phyloP scores from a whole-genome alignment of 2,888 invertebrate genomes.

The Eupithecia dodoneata region DNA sequence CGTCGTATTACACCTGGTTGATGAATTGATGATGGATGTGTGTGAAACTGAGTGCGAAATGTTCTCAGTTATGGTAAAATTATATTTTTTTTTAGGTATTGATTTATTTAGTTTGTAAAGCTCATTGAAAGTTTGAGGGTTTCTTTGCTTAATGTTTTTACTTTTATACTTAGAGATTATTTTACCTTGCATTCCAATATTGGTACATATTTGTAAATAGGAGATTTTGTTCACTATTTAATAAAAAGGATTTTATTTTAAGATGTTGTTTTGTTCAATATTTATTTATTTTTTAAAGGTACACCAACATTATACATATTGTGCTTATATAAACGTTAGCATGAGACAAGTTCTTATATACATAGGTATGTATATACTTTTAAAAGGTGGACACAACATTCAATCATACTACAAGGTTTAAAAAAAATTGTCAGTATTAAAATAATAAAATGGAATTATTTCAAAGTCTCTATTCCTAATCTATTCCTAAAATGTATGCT shows the following conservation, averaged over 20 bases:
- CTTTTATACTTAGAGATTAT: slow-evolving; percentile 8
- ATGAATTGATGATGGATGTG: too few relatives aligned
- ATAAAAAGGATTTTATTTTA: slow-evolving; percentile 32
- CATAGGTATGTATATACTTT: too few relatives aligned
- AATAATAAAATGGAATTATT: not conserved
- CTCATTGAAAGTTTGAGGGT: not conserved
- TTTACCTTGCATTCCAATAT: slow-evolving; percentile 18
- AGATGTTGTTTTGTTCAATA: slow-evolving; percentile 25
- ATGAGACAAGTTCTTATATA: too few relatives aligned
- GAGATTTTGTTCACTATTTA: slow-evolving; percentile 23
- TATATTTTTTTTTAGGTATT: not conserved
- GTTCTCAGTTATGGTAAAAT: too few relatives aligned
- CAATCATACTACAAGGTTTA: not conserved
- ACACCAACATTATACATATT: too few relatives aligned
- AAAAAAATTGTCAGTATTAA: not conserved
- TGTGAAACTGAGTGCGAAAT: too few relatives aligned
- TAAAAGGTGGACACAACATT: too few relatives aligned
- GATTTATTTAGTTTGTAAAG: slow-evolving; percentile 8
- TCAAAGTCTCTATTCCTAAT: not conserved
- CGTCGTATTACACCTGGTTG: too few relatives aligned
- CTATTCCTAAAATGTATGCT: not conserved
- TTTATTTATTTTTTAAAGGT: not conserved
- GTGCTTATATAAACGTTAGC: too few relatives aligned
- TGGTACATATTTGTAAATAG: slow-evolving; percentile 29
- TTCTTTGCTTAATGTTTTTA: slow-evolving; percentile 15